Evolutionary conservation across 2,888 invertebrate genomes (phyloP).

Genomic region (Pharmacophagus antenor): DNA sequence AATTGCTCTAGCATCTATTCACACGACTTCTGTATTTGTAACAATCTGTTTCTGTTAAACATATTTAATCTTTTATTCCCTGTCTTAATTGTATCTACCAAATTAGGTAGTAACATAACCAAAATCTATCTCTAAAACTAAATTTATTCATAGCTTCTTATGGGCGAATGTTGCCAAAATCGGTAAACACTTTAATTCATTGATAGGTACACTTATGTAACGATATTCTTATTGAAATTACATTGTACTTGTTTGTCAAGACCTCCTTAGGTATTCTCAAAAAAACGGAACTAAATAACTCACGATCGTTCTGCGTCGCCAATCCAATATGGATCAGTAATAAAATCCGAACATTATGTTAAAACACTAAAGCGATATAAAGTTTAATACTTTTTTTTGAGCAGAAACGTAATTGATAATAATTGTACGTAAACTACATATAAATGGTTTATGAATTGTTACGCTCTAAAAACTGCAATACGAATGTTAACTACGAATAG

Average conservation of each 20-base stretch:
- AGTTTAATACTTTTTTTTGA: background rate
- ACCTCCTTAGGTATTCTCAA: too few relatives aligned
- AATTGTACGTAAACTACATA: slow-evolving; percentile 3
- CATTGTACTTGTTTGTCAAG: too few relatives aligned
- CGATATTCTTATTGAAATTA: too few relatives aligned
- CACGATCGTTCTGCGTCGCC: background rate
- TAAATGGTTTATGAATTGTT: slow-evolving; percentile 16
- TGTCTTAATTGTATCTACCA: too few relatives aligned
- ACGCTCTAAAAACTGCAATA: slow-evolving; percentile 28
- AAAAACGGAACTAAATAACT: too few relatives aligned
- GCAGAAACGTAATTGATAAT: background rate
- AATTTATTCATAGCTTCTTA: background rate
- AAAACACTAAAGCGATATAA: background rate
- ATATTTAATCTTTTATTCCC: too few relatives aligned
- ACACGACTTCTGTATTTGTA: background rate
- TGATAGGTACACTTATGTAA: too few relatives aligned
- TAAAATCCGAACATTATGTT: background rate
- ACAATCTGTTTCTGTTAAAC: background rate
- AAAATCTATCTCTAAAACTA: too few relatives aligned
- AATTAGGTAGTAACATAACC: too few relatives aligned
- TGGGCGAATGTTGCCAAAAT: background rate
- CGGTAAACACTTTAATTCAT: too few relatives aligned
- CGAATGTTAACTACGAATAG: slow-evolving; percentile 23
- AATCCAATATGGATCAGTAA: background rate
- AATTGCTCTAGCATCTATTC: background rate